phyloP scores from a whole-genome alignment of 2,113 vertebrate genomes.

The Talpa occidentalis region DNA sequence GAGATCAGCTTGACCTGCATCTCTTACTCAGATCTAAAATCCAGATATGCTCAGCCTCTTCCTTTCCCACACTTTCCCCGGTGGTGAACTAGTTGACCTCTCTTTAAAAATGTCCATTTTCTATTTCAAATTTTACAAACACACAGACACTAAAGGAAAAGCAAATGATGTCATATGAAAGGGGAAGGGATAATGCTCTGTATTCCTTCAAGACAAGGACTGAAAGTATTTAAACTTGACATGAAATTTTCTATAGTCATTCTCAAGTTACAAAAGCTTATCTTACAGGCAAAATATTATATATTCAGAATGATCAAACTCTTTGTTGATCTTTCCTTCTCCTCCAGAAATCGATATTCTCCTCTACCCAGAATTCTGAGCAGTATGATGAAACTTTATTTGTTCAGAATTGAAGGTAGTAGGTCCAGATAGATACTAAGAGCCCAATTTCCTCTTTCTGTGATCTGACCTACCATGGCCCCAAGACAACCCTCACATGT shows the following conservation, averaged over 20 bases:
- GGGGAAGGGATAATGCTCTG: neutral
- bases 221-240: neutral
- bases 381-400: neutral
- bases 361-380: neutral
- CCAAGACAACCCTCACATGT: neutral
- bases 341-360: neutral
- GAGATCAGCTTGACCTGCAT: neutral
- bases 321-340: neutral
- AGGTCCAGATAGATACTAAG: neutral
- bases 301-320: neutral
- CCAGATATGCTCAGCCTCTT: neutral
- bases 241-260: neutral
- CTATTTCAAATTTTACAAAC: neutral
- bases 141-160: neutral
- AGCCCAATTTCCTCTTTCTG: neutral
- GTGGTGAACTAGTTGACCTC: neutral
- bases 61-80: neutral
- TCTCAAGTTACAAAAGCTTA: neutral
- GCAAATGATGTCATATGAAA: neutral
- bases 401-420: neutral
- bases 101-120: slow-evolving; percentile 9
- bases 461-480: neutral
- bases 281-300: neutral
- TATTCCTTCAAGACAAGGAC: neutral
- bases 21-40: neutral